Percentiles rank a stretch among this genome's conserved stretches.
Conservation (phyloP, 2,888 invertebrate genomes). For the Blastobasis lacticolella region DNA sequence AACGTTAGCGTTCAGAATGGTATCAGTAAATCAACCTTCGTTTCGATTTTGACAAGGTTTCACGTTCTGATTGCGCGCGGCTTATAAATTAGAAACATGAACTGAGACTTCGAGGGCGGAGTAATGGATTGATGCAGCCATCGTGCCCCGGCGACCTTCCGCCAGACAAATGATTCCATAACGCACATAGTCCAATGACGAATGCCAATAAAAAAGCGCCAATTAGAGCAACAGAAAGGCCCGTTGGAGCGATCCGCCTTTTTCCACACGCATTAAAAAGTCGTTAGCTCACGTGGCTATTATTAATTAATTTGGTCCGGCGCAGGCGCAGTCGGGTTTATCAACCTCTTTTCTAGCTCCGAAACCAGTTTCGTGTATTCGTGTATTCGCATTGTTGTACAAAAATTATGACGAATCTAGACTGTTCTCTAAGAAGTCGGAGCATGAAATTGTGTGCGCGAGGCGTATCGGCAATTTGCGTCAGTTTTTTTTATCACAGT, state of each 20-base stretch:
- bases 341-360: conserved; percentile 19
- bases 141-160: too few species aligned
- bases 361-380: conserved; percentile 28
- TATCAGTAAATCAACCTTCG: too few species aligned
- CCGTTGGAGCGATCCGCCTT: conserved; percentile 26
- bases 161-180: too few species aligned
- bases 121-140: not conserved
- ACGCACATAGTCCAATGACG: not conserved
- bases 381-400: conserved; percentile 37
- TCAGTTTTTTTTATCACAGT: conserved; percentile 71
- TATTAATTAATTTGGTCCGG: conserved; percentile 46
- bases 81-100: too few species aligned
- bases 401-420: conserved; percentile 65
- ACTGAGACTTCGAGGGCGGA: conserved; percentile 10
- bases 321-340: conserved; percentile 27
- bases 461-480: conserved; percentile 73
- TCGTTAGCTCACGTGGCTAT: conserved; percentile 40
- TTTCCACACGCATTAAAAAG: conserved; percentile 41
- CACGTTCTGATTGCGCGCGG: too few species aligned
- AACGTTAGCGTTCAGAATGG: too few species aligned
- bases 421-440: conserved; percentile 56
- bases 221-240: conserved; percentile 45
- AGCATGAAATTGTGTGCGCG: conserved; percentile 73
- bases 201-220: conserved; percentile 22
- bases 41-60: too few species aligned